Conservation (phyloP, 2,113 vertebrate genomes). For the Ammodytes dubius region DNA sequence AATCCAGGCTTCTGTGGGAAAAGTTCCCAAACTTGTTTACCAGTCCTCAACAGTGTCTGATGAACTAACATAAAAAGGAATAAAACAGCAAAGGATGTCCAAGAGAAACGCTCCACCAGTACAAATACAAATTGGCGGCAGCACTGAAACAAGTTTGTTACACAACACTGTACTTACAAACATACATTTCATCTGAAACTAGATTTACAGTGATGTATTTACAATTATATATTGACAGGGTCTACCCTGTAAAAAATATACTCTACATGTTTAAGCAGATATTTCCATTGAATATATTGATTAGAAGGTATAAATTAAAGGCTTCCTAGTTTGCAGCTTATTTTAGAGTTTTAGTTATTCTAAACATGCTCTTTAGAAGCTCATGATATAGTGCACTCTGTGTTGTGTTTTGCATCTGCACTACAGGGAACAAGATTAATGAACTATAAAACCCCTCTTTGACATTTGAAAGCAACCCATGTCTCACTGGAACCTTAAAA, state of each 20-base stretch:
- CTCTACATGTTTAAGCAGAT: neutral
- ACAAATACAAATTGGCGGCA: conserved; percentile 47
- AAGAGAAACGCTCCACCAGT: conserved; percentile 38
- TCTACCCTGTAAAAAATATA: neutral
- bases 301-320: neutral
- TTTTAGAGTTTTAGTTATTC: neutral
- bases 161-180: conserved; percentile 1
- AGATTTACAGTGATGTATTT: neutral
- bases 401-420: neutral
- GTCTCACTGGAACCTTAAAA: neutral
- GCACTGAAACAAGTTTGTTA: conserved; percentile 9
- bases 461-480: neutral
- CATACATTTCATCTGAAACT: neutral
- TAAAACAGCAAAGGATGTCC: conserved; percentile 34
- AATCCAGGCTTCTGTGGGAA: conserved; percentile 9
- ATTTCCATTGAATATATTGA: neutral
- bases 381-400: neutral
- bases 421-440: neutral
- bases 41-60: conserved; percentile 5
- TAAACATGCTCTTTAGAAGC: neutral
- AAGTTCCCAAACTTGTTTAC: conserved; percentile 45
- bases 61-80: conserved; percentile 48
- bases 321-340: neutral
- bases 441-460: neutral
- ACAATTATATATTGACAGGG: neutral